Evolutionary conservation across 1,140 invertebrate species (phyloP).

Genomic region (Aethina tumida): DNA sequence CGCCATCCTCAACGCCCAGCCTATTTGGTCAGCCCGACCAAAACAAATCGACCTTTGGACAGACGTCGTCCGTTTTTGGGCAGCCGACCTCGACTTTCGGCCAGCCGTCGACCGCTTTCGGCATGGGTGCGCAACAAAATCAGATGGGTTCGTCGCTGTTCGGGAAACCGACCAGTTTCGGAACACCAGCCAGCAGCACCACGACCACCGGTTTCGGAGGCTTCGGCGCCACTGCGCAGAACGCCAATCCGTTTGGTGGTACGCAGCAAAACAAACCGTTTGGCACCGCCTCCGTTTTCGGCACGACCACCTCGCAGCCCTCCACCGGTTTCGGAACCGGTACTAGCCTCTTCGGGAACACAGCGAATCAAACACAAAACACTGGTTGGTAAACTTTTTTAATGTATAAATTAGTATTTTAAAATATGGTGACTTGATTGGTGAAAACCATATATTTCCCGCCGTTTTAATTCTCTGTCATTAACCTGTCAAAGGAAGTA

Average conservation of each 20-base stretch:
- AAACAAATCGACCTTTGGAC: slow-evolving; percentile 30
- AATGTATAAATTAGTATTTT: slow-evolving; percentile 6
- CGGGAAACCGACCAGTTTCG: slow-evolving; percentile 30
- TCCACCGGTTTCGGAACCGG: slow-evolving; percentile 25
- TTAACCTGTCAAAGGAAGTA: neutral
- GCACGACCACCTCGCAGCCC: slow-evolving; percentile 34
- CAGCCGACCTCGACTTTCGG: slow-evolving; percentile 21
- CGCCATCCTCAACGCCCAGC: slow-evolving; percentile 31
- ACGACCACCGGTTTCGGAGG: slow-evolving; percentile 9
- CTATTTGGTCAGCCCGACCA: slow-evolving; percentile 40
- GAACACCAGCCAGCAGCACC: slow-evolving; percentile 23
- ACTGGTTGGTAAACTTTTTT: slow-evolving; percentile 22
- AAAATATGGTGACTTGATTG: slow-evolving; percentile 3
- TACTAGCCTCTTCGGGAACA: slow-evolving; percentile 14
- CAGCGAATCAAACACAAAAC: slow-evolving; percentile 9
- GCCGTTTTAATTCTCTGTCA: neutral
- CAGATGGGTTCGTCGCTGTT: slow-evolving; percentile 31
- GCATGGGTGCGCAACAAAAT: slow-evolving; percentile 40
- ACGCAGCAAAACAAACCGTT: slow-evolving; percentile 30
- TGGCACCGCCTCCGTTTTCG: slow-evolving; percentile 42
- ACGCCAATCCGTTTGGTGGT: slow-evolving; percentile 22
- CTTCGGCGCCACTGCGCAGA: slow-evolving; percentile 11
- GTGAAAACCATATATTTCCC: slow-evolving; percentile 1
- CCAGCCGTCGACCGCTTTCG: slow-evolving; percentile 17
- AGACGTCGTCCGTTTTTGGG: slow-evolving; percentile 35